Base-by-base conservation (phyloP, 1,140 invertebrate genomes). In the Nixonia krombeini region DNA sequence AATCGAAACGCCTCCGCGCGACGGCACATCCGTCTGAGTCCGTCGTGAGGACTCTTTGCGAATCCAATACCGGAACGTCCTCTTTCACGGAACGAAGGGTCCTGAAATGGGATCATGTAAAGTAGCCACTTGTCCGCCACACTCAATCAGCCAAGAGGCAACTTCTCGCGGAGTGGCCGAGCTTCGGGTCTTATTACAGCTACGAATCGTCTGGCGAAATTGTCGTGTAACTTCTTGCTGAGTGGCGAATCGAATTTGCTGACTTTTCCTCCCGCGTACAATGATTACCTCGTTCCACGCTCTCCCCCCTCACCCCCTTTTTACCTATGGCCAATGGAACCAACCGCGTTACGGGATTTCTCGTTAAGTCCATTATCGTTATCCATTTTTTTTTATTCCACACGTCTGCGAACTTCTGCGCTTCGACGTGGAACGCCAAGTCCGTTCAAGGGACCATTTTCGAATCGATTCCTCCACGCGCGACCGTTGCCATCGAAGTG, bases 31-130 rank as follows among this genome's bases (percentile, higher is more conserved):
- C 15, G 45, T 10, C 25, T 10, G 41, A 38, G 33, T 47, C 13
- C 40, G 51, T 25, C 21, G 25, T 46, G 50, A 42, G 47, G 40
- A 50, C 42, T 52, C 37, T 62, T 50, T 29, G 49, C 45, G 29
- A 69, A 69, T 53, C 47, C 53, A 62, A 63, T 62, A 47, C 56
- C 51, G 56, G 64, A 61, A 51, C 51, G 46, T n/a, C n/a, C 53
- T 53, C 51, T 61, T 49, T 45, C 23, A 15, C 38, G 55, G 15
- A 28, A 26, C 56, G 28, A 51, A 57, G 58, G 50, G 59, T 64
- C 52, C 46, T 59, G 31, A 58, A 70, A 70, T 38, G 28, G 17
- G 50, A 62, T 62, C 57, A 68, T 62, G 65, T 62, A 62, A 62
- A 68, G 65, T 68, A 68, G 65, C 57, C 65, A 68, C 64, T 67